Base-by-base conservation (phyloP, 2,888 invertebrate genomes). In the Chalcosyrphus nemorum region DNA sequence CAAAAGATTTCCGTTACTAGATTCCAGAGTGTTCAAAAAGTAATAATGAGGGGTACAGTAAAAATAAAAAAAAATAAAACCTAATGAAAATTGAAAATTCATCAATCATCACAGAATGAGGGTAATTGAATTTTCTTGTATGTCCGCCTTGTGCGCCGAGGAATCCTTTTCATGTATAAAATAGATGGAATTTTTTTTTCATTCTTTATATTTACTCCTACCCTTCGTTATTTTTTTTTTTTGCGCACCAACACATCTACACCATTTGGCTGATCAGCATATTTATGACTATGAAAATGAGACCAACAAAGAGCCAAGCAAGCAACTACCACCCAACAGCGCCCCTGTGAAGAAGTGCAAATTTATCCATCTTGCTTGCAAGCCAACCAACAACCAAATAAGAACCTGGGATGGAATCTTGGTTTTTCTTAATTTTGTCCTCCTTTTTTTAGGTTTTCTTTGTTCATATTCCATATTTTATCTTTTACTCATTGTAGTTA, bases 61-160 rank as follows among this genome's bases (percentile, higher is more conserved):
- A 52, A 41, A 61, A 77, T 2, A n/a, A 21, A 35, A 35, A 24
- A 38, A 3, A n/a, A n/a, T n/a, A n/a, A n/a, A n/a, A n/a, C n/a
- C n/a, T 41, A 38, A 65, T 43, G 29, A 50, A 59, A 59, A 72
- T 80, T 72, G 72, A 72, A 80, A 80, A 80, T 72, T 72, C 80
- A 72, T 80, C 72, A 80, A 80, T 80, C 72, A 80, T 72, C 27
- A 13, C 7, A 59, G 57, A 72, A 72, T 72, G 72, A 80, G 78
- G 71, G 78, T 78, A 54, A 80, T 80, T 52, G 52, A 72, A 72
- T 80, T 72, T 65, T 59, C 66, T 72, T 72, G 65, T 45, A 45
- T 52, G 52, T 27, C 29, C 13, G 27, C 15, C 13, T 29, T 2
- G 19, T 9, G 24, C 13, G 9, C n/a, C 41, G 38, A 59, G 24